phyloP scores from a whole-genome alignment of 2,113 vertebrate genomes.

The Numida meleagris region DNA sequence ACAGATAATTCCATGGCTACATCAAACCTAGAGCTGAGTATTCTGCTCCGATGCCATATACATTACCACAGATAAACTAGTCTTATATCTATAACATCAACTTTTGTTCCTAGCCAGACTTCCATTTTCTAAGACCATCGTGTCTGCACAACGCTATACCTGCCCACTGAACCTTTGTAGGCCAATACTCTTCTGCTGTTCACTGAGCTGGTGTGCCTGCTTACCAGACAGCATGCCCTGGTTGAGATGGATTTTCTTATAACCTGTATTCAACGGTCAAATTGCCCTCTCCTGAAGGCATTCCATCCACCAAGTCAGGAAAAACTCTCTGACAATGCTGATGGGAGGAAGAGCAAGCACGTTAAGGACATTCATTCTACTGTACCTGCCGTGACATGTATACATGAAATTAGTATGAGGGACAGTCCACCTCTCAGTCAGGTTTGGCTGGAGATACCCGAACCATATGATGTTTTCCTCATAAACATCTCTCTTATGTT shows the following conservation, averaged over 20 bases:
- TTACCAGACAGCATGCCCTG: background rate
- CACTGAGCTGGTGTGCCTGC: background rate
- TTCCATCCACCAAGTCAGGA: background rate
- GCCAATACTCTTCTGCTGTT: background rate
- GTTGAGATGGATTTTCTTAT: background rate
- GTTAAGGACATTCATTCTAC: background rate
- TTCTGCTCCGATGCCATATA: background rate
- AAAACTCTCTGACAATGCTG: background rate
- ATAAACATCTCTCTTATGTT: background rate
- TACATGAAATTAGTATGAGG: background rate
- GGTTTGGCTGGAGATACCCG: background rate
- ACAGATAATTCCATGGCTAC: background rate
- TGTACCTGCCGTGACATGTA: background rate
- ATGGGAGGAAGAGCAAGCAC: background rate
- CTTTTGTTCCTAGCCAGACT: background rate
- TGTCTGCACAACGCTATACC: background rate
- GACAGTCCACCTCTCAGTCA: background rate
- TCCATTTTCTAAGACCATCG: background rate
- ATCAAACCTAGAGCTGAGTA: background rate
- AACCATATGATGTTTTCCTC: background rate
- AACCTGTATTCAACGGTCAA: background rate
- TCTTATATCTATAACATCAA: background rate
- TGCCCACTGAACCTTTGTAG: background rate
- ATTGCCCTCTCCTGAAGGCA: background rate
- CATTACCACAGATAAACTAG: background rate